Base-by-base conservation (phyloP, 2,113 vertebrate species). In the Phrynosoma blainvillii region DNA sequence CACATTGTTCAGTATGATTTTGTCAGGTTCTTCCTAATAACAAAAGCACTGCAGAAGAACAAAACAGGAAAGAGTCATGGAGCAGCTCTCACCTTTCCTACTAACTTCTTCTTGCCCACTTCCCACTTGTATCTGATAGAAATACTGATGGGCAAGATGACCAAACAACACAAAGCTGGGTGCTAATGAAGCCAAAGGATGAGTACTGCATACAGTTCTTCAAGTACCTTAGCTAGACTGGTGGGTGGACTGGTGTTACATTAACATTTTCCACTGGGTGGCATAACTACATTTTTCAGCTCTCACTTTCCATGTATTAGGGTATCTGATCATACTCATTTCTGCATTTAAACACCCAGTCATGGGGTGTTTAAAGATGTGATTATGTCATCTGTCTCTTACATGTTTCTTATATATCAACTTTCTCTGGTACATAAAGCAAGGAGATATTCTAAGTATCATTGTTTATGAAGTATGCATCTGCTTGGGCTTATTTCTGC, bases 21-120 rank as follows among this genome's bases (percentile, higher is more conserved):
- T 36, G 74, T 2, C 92, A 82, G 25, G 93, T 92, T 94, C 87
- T 95, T 94, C 94, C 94, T 92, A 85, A 85, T 65, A 89, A 94
- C 87, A 79, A 92, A 96, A 97, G 93, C 7, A 42, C 23, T 20
- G 25, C 16, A 82, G 16, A 12, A 36, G 32, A 62, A 81, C 23
- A 84, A 84, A 27, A 42, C 12, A 2, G 23, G n/a, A 2, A 27
- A 75, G 70, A 84, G 2, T 73, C 18, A 10, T 4, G 30, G 11
- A 68, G 25, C 12, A 71, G 82, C 18, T 52, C 73, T 56, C 21
- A 36, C 1, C 32, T 36, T 84, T 42, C 71, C 70, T 56, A 23
- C 10, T 32, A 6, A 25, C 2, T 84, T n/a, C 68, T 56, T 42
- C 7, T 36, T 71, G 1, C 16, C 6, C 20, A 36, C 10, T 30